These are phyloP conservation scores for Drosophila histrio DNA, from an alignment of 2,888 invertebrate species.

Conservation along the genomic window DNA sequence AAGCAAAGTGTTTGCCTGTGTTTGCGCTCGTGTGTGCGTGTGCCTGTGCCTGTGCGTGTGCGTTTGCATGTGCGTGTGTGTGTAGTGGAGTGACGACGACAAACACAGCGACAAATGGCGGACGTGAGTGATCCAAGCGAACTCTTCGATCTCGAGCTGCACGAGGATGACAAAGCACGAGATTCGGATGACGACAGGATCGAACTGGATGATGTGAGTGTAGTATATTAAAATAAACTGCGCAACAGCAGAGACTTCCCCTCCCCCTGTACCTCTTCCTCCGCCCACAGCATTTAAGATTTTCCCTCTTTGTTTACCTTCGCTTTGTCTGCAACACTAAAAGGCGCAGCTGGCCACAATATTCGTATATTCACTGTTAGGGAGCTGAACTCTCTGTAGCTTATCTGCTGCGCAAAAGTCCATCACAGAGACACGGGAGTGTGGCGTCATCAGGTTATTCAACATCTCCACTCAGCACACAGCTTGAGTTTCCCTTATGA, in stretches of 20 bases:
- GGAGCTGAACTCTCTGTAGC: conserved; percentile 39
- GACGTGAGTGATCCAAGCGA: conserved; percentile 85
- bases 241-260: conserved; percentile 44
- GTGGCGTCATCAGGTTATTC: conserved; percentile 62
- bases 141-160: conserved; percentile 96
- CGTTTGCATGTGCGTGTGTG: conserved; percentile 12
- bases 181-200: conserved; percentile 92
- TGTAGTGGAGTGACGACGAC: conserved; percentile 38
- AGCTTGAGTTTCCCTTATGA: conserved; percentile 1
- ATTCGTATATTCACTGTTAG: conserved; percentile 34
- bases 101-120: conserved; percentile 78
- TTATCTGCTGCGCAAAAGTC: conserved; percentile 78
- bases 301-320: conserved; percentile 71
- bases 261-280: not conserved
- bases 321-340: conserved; percentile 41
- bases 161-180: conserved; percentile 90
- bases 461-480: conserved; percentile 36
- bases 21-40: conserved; percentile 29
- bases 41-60: conserved; percentile 24
- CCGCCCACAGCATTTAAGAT: conserved; percentile 10
- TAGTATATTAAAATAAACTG: conserved; percentile 37
- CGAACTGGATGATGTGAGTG: conserved; percentile 92
- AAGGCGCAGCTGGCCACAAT: conserved; percentile 14
- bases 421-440: conserved; percentile 19
- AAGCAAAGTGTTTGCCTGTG: conserved; percentile 54